These are phyloP conservation scores for Euzophera pinguis DNA, from an alignment of 2,888 invertebrate species.

Conservation along the genomic window DNA sequence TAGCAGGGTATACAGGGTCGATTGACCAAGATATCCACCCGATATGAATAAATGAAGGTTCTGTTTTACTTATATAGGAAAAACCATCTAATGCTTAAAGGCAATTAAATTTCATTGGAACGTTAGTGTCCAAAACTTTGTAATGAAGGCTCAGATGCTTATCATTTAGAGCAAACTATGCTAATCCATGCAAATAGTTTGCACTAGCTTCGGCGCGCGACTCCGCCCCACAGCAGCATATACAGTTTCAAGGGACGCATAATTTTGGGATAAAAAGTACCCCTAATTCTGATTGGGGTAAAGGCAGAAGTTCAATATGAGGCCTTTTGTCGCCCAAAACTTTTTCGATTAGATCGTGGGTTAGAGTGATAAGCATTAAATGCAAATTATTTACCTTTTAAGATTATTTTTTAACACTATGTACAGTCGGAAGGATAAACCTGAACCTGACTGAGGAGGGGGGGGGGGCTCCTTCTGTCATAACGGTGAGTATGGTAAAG, in stretches of 20 bases:
- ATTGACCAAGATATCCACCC: too few relatives aligned
- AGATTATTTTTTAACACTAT: too few relatives aligned
- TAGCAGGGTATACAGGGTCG: too few relatives aligned
- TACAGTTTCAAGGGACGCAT: not conserved
- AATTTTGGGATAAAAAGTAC: not conserved
- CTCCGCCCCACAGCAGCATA: not conserved
- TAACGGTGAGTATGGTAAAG: too few relatives aligned
- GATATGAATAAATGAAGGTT: too few relatives aligned
- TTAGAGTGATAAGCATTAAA: not conserved
- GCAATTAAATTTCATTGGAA: not conserved
- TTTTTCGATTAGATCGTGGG: not conserved
- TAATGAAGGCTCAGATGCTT: conserved; percentile 3
- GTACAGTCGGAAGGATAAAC: too few relatives aligned
- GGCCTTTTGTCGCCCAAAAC: not conserved
- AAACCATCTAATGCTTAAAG: not conserved
- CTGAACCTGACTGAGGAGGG: too few relatives aligned
- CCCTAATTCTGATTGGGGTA: not conserved
- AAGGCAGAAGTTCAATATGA: not conserved
- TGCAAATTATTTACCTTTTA: too few relatives aligned
- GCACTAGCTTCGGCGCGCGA: not conserved
- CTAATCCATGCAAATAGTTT: conserved; percentile 5
- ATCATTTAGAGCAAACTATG: not conserved
- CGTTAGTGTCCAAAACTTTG: not conserved
- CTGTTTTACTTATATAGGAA: too few relatives aligned
- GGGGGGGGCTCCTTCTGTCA: too few relatives aligned